phyloP scores from a whole-genome alignment of 2,113 vertebrate species.

The Origma solitaria region DNA sequence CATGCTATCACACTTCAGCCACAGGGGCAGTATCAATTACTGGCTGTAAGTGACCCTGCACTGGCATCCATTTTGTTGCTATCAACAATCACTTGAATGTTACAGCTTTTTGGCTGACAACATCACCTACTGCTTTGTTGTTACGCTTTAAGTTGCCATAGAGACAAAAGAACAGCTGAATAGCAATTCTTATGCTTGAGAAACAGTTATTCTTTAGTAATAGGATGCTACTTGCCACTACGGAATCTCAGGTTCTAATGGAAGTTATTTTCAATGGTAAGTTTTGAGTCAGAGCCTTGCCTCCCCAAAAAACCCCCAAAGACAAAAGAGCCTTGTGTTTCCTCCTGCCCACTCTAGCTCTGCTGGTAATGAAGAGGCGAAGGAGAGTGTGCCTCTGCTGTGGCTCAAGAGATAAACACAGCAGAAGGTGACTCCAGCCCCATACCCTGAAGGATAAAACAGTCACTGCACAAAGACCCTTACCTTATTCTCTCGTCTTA shows the following conservation, averaged over 20 bases:
- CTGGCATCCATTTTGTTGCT: conserved; percentile 51
- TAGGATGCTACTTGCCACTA: not conserved
- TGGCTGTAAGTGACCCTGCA: conserved; percentile 30
- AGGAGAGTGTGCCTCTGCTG: not conserved
- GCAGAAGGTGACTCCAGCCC: not conserved
- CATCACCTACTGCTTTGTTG: conserved; percentile 63
- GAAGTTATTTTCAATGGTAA: not conserved
- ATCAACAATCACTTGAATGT: conserved; percentile 40
- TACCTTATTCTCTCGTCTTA: conserved; percentile 5
- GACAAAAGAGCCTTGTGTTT: not conserved
- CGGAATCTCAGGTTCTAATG: not conserved
- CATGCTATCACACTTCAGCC: not conserved
- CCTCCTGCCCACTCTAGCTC: not conserved
- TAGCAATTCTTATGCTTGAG: conserved; percentile 18
- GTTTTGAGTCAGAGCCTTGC: not conserved
- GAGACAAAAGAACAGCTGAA: conserved; percentile 62
- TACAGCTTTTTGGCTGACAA: conserved; percentile 56
- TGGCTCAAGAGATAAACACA: not conserved
- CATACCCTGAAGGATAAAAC: not conserved
- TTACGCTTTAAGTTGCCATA: conserved; percentile 56
- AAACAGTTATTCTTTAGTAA: conserved; percentile 38
- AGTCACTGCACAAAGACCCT: not conserved
- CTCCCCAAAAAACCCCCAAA: not conserved
- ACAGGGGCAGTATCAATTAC: conserved; percentile 27
- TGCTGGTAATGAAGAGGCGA: not conserved